Base-by-base conservation (phyloP, 2,888 invertebrate genomes). In the Byasa hedistus region DNA sequence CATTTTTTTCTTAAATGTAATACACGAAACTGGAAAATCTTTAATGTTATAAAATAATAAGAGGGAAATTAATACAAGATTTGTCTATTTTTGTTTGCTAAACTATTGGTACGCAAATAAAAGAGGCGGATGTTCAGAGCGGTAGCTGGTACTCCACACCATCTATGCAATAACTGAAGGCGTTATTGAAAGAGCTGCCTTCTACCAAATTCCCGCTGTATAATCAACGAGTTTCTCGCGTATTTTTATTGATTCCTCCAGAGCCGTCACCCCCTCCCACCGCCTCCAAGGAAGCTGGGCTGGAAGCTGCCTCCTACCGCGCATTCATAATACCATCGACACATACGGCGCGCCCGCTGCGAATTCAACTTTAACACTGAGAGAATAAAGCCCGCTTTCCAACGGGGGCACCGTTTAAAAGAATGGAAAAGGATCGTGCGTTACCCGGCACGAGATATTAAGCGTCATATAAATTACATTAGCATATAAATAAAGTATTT, bases 401-500 rank as follows among this genome's bases (percentile, higher is more conserved):
- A 44, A 64, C 27, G 57, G 57, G 69, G 66, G 55, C 39, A 65
- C 55, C 62, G 66, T 62, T 80, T 84, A 81, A 84, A 87, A 87
- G 85, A 89, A 87, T 87, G 86, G 84, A 86, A 78, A 83, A 82
- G 84, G 89, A 87, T 90, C 90, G 91, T 91, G 91, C 90, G 88
- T 90, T 91, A 91, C 90, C 89, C 87, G 82, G 86, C 85, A 88
- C 83, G 85, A 90, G 90, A 90, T 90, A 91, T 91, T 91, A 91
- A 91, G 86, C 90, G 87, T 91, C 90, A 90, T 91, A 91, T 91
- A 91, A 91, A 91, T 91, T 90, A 91, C 91, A 91, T 91, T 91
- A 90, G 88, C 91, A 91, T 91, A 91, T 91, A 91, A 91, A 91
- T 91, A 91, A 91, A 91, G 90, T 89, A 91, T 91, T 89, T 91